Evolutionary conservation across 2,797 vertebrate genomes (phyloP).

Genomic region (Gymnodraco acuticeps): DNA sequence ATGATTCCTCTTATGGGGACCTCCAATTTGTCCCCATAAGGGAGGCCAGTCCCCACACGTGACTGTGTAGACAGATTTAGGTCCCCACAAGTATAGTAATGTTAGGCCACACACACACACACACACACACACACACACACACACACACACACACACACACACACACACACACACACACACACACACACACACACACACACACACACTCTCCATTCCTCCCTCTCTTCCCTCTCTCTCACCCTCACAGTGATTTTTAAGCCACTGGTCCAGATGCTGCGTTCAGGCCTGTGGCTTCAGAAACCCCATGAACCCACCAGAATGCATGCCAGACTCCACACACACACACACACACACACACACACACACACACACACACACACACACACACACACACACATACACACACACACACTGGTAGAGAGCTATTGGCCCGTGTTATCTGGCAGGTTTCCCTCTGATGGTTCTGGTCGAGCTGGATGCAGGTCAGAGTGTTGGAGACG

Average conservation of each 20-base stretch:
- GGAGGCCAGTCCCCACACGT: too few species aligned
- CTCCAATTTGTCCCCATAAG: too few species aligned
- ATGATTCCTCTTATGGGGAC: too few species aligned
- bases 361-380: neutral
- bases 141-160: too few species aligned
- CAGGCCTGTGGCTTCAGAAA: slow-evolving; percentile 44
- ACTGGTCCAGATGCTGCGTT: slow-evolving; percentile 51
- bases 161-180: too few species aligned
- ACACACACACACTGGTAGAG: slow-evolving; percentile 65
- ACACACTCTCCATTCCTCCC: neutral
- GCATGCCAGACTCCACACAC: slow-evolving; percentile 61
- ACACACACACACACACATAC: slow-evolving; percentile 33
- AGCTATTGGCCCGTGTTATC: slow-evolving; percentile 64
- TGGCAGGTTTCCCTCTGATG: slow-evolving; percentile 66
- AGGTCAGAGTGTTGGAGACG: slow-evolving; percentile 70
- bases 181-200: neutral
- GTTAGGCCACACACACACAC: too few species aligned
- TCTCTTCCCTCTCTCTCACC: slow-evolving; percentile 38
- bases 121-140: too few species aligned
- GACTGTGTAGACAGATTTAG: too few species aligned
- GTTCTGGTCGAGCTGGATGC: slow-evolving; percentile 66
- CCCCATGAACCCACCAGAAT: slow-evolving; percentile 71
- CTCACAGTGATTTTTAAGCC: slow-evolving; percentile 57
- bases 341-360: neutral
- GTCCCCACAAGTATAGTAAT: too few species aligned